Conservation (phyloP, 37 sponge, comb jelly and placozoan genomes). For the Dysidea cf. avara region DNA sequence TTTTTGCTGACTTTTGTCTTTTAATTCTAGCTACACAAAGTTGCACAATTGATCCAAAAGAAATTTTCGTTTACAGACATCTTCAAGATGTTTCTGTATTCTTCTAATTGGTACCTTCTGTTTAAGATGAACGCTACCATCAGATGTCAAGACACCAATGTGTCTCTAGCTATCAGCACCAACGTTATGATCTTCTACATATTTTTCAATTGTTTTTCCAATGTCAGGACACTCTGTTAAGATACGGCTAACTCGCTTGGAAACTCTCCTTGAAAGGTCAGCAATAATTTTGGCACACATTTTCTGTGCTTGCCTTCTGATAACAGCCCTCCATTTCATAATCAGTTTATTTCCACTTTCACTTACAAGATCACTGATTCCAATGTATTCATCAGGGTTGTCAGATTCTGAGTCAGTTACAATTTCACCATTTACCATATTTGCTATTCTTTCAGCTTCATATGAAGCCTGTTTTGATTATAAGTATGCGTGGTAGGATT, state of each 20-base stretch:
- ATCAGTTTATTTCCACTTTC: too few relatives aligned
- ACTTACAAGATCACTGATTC: neutral
- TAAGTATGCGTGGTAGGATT: slow-evolving; percentile 7
- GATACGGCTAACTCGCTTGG: slow-evolving; percentile 6
- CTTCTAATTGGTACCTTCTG: slow-evolving; percentile 17
- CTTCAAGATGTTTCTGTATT: slow-evolving; percentile 16
- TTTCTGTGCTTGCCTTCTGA: slow-evolving; percentile 2
- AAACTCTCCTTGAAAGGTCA: neutral
- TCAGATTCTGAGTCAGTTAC: neutral
- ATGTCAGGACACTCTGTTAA: slow-evolving; percentile 10
- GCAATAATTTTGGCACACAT: neutral
- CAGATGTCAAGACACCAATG: slow-evolving; percentile 28
- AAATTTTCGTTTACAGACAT: slow-evolving; percentile 3
- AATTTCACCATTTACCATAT: slow-evolving; percentile 6
- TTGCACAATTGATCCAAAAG: slow-evolving; percentile 30
- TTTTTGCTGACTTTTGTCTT: neutral
- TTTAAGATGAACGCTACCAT: slow-evolving; percentile 13
- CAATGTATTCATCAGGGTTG: neutral
- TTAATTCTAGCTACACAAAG: slow-evolving; percentile 31
- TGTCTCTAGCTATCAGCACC: slow-evolving; percentile 25
- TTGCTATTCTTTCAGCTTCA: slow-evolving; percentile 4
- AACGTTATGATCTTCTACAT: slow-evolving; percentile 18
- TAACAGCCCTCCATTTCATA: neutral
- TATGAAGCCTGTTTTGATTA: neutral
- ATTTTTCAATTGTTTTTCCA: slow-evolving; percentile 29